phyloP scores from a whole-genome alignment of 2,888 invertebrate genomes.

The Steromphala cineraria region DNA sequence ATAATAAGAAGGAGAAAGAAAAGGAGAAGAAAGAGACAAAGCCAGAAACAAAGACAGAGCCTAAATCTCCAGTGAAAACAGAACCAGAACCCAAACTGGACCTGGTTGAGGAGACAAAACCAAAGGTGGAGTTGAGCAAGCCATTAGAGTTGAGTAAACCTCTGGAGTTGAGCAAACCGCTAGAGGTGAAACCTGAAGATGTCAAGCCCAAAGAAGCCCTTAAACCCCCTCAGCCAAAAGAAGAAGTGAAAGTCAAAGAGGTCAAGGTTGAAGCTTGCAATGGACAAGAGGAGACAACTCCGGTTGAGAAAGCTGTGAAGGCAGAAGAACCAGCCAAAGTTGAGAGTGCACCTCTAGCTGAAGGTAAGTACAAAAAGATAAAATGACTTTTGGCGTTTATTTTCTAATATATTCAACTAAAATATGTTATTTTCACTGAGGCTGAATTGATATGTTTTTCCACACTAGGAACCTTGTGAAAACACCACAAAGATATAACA shows the following conservation, averaged over 20 bases:
- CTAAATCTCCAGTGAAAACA: not conserved
- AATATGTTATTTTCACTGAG: too few species aligned
- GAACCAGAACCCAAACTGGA: not conserved
- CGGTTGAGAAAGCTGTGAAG: not conserved
- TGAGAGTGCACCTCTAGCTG: not conserved
- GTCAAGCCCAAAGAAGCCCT: not conserved
- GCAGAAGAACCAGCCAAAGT: not conserved
- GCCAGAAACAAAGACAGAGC: not conserved
- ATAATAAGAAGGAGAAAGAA: slow-evolving; percentile 5
- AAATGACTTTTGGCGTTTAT: too few species aligned
- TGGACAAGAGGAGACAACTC: slow-evolving; percentile 1
- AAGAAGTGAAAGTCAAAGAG: not conserved
- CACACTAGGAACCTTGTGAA: too few species aligned
- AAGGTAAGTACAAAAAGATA: not conserved
- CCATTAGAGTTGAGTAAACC: not conserved
- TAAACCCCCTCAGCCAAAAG: not conserved
- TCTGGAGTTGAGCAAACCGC: not conserved
- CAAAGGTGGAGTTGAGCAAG: not conserved
- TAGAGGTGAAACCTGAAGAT: not conserved
- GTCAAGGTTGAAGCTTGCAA: slow-evolving; percentile 9
- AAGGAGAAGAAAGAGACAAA: slow-evolving; percentile 23
- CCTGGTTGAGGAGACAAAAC: not conserved
- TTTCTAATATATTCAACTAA: too few species aligned
- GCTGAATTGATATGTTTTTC: too few species aligned
- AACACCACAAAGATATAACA: too few species aligned